Conservation (phyloP, 2,888 invertebrate species). For the Icerya purchasi region DNA sequence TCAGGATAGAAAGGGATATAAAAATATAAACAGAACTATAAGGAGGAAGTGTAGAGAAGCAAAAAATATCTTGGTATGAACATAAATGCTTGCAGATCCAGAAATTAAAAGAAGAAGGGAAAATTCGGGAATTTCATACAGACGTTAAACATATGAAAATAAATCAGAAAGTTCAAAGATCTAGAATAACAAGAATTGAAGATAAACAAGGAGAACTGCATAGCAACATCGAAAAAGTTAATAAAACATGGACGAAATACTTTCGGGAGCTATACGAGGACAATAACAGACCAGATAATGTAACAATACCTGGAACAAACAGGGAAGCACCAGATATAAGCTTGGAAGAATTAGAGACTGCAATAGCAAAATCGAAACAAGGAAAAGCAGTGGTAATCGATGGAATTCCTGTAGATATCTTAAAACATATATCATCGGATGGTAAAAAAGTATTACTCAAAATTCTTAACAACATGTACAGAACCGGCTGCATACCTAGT, state of each 20-base stretch:
- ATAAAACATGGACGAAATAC: background rate
- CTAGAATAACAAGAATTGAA: background rate
- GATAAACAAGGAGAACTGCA: background rate
- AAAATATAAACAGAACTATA: too few species aligned
- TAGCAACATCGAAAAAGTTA: background rate
- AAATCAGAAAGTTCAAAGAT: too few species aligned
- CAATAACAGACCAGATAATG: background rate
- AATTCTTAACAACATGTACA: background rate
- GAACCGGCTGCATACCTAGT: background rate
- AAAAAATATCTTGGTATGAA: too few species aligned
- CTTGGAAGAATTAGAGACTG: background rate
- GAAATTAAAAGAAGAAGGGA: too few species aligned
- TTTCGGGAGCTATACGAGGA: background rate
- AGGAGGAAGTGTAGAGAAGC: too few species aligned
- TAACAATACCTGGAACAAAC: background rate
- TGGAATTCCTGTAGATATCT: background rate
- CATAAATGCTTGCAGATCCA: too few species aligned
- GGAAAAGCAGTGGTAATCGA: background rate
- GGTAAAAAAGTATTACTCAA: background rate
- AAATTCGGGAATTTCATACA: too few species aligned
- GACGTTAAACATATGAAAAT: too few species aligned
- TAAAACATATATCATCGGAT: background rate
- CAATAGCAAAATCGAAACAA: background rate
- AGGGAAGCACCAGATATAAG: background rate
- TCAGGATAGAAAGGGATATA: too few species aligned